Base-by-base conservation (phyloP, 2,888 invertebrate genomes). In the Entomobrya multifasciata region DNA sequence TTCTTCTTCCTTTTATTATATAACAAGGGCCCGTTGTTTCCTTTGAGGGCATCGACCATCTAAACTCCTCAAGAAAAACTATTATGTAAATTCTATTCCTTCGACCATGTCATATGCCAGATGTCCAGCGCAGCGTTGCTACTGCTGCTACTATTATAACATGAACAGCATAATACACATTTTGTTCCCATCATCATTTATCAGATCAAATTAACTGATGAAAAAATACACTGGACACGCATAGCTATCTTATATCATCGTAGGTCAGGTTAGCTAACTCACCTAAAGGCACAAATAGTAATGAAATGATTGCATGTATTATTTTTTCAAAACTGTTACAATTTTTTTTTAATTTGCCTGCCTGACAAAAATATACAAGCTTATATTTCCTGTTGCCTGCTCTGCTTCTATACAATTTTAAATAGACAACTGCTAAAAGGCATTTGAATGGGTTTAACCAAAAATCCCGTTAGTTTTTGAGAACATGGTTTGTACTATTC, bases 71-170 rank as follows among this genome's bases (percentile, higher is more conserved):
- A 44, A 17, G 11, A 41, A n/a, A 65, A 44, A 17, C 65, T 41
- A 41, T 44, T 47, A 72, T 52, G 27, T 72, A 72, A 49, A 49
- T 49, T 49, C 5, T 10, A 10, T 20, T 20, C 49, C n/a, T n/a
- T n/a, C n/a, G n/a, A n/a, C n/a, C n/a, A n/a, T n/a, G 8, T 2
- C 49, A 27, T 74, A 27, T 55, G 74, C 52, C 74, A 74, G 74
- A 74, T 74, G 74, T 74, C 72, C 72, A 72, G 72, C 72, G 72
- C 17, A n/a, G n/a, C n/a, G n/a, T n/a, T n/a, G n/a, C n/a, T n/a
- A n/a, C n/a, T n/a, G n/a, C n/a, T n/a, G n/a, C n/a, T n/a, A n/a
- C n/a, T n/a, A n/a, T n/a, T n/a, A n/a, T n/a, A n/a, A n/a, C n/a
- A n/a, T n/a, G n/a, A n/a, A n/a, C n/a, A n/a, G n/a, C n/a, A n/a